Evolutionary conservation across 2,888 invertebrate species (phyloP), one percentile per base, ranked within the genome.

Genomic region (Anthrax anthrax): DNA sequence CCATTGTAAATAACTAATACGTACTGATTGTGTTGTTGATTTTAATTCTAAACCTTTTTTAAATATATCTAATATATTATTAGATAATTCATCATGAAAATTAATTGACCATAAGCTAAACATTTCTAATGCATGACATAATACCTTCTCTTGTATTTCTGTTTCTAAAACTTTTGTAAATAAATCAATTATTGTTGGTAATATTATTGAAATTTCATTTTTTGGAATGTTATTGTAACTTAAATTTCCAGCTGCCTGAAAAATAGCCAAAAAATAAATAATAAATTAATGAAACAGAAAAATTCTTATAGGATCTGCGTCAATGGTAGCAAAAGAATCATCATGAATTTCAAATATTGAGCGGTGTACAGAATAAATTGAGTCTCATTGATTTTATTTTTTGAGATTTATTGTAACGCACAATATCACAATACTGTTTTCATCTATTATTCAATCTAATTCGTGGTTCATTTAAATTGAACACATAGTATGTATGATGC

Each of bases 111-210:
- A 95, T 19, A 79, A 64, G 9, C 81, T 75, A 65, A 92, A 75
- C 77, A 84, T 82, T 57, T 87, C 81, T 19, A 94, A 70, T 9
- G 86, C 81, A 56, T 80, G 81, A 51, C 85, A 78, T 44, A 94
- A 69, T 1, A 89, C 91, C 60, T 88, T 88, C 67, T 96, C 95
- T 64, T 95, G 92, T 32, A 88, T 87, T 75, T 96, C 95, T 42
- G 76, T 74, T 59, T 88, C 87, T 38, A 95, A 70, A 38, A 87
- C 79, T 62, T 84, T 84, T 23, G 83, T 71, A 61, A 87, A 81
- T 57, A 81, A 75, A 37, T 77, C 72, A 2, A 76, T 70, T 3
- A 80, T 81, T 40, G 72, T 72, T 51, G 75, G 71, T 47, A 84
- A 74, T 45, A 81, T 63, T 43, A 67, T 62, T 38, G 77, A 75